phyloP scores from a whole-genome alignment of 2,888 invertebrate genomes.

The Drosophila macrothrix region DNA sequence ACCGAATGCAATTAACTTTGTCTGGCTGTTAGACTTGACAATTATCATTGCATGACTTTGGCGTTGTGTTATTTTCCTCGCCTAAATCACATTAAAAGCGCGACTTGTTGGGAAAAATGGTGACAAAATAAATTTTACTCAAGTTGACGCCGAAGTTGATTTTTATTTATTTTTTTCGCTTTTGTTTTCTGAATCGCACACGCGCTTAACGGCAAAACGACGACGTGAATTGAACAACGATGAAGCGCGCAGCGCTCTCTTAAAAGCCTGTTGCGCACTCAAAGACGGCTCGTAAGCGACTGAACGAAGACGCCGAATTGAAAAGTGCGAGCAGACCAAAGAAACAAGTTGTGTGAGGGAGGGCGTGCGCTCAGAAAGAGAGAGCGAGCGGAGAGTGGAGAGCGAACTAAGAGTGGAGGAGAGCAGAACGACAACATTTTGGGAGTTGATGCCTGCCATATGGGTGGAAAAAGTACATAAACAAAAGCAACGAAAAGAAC shows the following conservation, averaged over 20 bases:
- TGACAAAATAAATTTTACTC: slow-evolving; percentile 23
- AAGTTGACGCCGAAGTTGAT: slow-evolving; percentile 18
- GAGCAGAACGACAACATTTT: slow-evolving; percentile 39
- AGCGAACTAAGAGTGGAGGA: slow-evolving; percentile 26
- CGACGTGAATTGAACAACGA: slow-evolving; percentile 32
- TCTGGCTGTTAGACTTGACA: slow-evolving; percentile 46
- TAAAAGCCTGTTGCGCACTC: slow-evolving; percentile 73
- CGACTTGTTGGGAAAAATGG: slow-evolving; percentile 42
- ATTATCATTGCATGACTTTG: slow-evolving; percentile 63
- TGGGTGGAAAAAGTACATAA: slow-evolving; percentile 60
- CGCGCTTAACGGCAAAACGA: slow-evolving; percentile 59
- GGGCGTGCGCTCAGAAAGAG: slow-evolving; percentile 41
- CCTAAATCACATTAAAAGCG: slow-evolving; percentile 55
- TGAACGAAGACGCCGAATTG: slow-evolving; percentile 58
- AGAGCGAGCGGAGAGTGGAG: slow-evolving; percentile 12
- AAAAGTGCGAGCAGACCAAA: slow-evolving; percentile 27
- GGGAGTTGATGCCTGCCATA: slow-evolving; percentile 57
- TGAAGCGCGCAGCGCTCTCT: slow-evolving; percentile 53
- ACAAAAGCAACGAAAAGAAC: slow-evolving; percentile 54
- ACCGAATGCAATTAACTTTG: slow-evolving; percentile 62
- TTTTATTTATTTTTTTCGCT: slow-evolving; percentile 15
- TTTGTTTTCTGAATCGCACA: slow-evolving; percentile 54
- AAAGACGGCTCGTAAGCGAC: slow-evolving; percentile 81
- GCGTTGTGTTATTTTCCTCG: slow-evolving; percentile 35
- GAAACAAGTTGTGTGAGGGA: slow-evolving; percentile 61